Evolutionary conservation across 2,113 vertebrate species (phyloP), one percentile per base, ranked within the genome.

Genomic region (Xenopus borealis): DNA sequence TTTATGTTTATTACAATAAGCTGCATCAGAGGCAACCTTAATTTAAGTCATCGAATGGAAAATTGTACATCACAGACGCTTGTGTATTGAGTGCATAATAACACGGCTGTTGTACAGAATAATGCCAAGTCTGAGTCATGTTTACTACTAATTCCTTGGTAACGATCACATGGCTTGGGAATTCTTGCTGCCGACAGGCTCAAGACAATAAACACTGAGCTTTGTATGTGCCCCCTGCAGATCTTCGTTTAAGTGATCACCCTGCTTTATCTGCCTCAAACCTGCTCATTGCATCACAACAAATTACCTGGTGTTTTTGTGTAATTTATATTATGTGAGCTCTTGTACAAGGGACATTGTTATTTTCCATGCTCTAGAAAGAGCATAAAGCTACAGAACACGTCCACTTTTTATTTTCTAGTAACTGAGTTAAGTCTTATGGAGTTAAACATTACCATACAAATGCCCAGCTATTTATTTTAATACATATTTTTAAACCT

Each of bases 141-240:
- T 87, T 87, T 83, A 59, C 79, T 80, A 59, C 17, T 10, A 17
- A 4, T 18, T 68, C 1, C 75, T 9, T 89, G 53, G 87, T 83
- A 85, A 89, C 83, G 12, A 23, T 73, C 47, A 5, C n/a, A 20
- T 83, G 78, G 17, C 74, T 82, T 82, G 79, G 79, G 75, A 79
- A 83, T 84, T 82, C 66, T 72, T 76, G 46, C 78, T 81, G 78
- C 62, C 19, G 62, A 72, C 68, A 82, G 27, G 57, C 75, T 7
- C 8, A 30, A 52, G 18, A 71, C 78, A 83, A 67, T 16, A 62
- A 71, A 23, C 18, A 62, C 6, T 19, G 20, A 4, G 6, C 4
- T 55, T 73, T 61, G 16, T 67, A 20, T 4, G 10, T 47, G 1
- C 78, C 14, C 3, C 62, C 33, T 76, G 69, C 47, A 77, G 40